Evolutionary conservation across 1,140 invertebrate species (phyloP).

Genomic region (Orchestia grillus): DNA sequence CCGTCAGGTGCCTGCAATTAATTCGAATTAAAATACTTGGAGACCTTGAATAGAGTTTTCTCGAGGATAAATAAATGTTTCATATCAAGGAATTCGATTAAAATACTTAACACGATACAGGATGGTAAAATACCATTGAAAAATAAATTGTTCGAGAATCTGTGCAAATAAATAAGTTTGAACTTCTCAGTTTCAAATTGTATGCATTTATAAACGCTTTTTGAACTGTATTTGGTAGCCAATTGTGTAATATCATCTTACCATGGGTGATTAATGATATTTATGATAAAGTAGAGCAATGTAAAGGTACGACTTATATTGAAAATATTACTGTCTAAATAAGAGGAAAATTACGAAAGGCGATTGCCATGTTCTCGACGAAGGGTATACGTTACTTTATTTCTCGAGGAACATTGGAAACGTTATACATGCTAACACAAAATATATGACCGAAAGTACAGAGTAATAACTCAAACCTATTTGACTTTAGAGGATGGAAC

Average conservation of each 20-base stretch:
- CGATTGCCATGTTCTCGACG: neutral
- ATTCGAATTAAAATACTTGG: neutral
- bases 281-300: neutral
- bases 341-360: neutral
- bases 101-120: neutral
- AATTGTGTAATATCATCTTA: neutral
- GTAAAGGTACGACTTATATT: neutral
- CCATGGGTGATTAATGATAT: neutral
- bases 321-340: neutral
- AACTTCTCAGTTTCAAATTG: neutral
- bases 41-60: neutral
- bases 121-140: neutral
- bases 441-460: too few species aligned
- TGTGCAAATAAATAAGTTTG: neutral
- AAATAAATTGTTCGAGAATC: neutral
- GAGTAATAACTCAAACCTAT: too few species aligned
- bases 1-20: neutral
- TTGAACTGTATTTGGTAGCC: neutral
- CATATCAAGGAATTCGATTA: neutral
- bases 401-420: too few species aligned
- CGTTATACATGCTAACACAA: too few species aligned
- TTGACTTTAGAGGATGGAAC: too few species aligned
- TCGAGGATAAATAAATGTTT: neutral
- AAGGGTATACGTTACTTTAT: too few species aligned
- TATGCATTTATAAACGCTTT: neutral